phyloP scores from a whole-genome alignment of 1,140 invertebrate genomes.

The Neodiprion virginianus region DNA sequence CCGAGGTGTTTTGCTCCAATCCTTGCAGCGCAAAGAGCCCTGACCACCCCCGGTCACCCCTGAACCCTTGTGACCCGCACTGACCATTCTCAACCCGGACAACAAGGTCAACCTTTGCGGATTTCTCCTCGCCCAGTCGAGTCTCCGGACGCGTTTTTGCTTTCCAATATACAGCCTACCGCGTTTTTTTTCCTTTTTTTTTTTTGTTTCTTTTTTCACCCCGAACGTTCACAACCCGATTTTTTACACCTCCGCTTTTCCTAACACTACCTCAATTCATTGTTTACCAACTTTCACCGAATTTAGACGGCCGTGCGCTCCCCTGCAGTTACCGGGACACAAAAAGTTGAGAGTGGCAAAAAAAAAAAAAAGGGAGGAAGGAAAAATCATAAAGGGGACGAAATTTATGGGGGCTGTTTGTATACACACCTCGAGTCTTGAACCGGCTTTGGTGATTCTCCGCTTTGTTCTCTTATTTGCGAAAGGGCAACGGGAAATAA shows the following conservation, averaged over 20 bases:
- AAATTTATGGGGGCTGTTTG: constrained; percentile 43
- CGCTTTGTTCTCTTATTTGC: constrained; percentile 10
- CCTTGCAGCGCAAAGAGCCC: constrained; percentile 12
- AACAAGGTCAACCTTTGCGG: constrained; percentile 17
- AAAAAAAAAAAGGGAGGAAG: constrained; percentile 42
- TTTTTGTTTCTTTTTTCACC: constrained; percentile 11
- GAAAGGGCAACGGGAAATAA: constrained; percentile 18
- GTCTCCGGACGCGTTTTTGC: constrained; percentile 10
- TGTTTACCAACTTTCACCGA: constrained; percentile 53
- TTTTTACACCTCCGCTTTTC: constrained; percentile 32
- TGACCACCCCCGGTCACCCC: constrained; percentile 8
- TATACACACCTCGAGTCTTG: constrained; percentile 15
- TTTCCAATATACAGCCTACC: not conserved
- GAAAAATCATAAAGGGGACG: constrained; percentile 32
- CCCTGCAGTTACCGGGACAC: constrained; percentile 21
- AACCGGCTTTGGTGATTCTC: constrained; percentile 9
- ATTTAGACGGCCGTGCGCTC: constrained; percentile 23
- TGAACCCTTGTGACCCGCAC: constrained; percentile 16
- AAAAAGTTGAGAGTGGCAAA: not conserved
- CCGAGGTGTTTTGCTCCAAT: constrained; percentile 2
- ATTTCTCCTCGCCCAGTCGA: not conserved
- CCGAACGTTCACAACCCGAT: constrained; percentile 13
- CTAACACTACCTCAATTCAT: constrained; percentile 28
- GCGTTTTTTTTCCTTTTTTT: not conserved
- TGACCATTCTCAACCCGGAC: constrained; percentile 23